A percentile compares a stretch with the other conserved stretches of the same genome.
Evolutionary conservation across 2,113 vertebrate species (phyloP).

Genomic region (Bufo bufo): DNA sequence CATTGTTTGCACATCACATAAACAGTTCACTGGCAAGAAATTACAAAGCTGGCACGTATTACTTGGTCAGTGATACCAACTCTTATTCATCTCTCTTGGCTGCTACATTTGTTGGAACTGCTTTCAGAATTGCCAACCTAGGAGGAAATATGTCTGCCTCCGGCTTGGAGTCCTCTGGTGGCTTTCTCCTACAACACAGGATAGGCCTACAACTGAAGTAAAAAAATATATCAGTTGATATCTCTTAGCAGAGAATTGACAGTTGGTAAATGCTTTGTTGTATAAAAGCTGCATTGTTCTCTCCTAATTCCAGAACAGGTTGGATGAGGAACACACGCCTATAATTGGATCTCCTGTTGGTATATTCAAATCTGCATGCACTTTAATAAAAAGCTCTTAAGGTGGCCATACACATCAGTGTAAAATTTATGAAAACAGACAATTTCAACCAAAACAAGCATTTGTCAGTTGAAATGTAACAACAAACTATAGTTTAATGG

Average conservation of each 20-base stretch:
- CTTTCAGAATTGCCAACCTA: conserved; percentile 5
- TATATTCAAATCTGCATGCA: too few species aligned
- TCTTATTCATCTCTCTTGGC: conserved; percentile 37
- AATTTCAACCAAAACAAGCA: too few species aligned
- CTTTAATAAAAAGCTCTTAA: neutral
- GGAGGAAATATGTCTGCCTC: conserved; percentile 25
- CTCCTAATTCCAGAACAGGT: neutral
- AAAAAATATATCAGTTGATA: conserved; percentile 16
- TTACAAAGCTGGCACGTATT: conserved; percentile 46
- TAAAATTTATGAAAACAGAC: too few species aligned
- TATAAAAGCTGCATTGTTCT: neutral
- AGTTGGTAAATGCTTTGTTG: conserved; percentile 4
- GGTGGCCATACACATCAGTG: neutral
- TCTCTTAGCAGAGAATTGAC: neutral
- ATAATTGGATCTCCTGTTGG: neutral
- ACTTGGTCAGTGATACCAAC: conserved; percentile 55
- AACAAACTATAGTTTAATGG: too few species aligned
- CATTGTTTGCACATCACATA: conserved; percentile 53
- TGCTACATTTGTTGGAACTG: conserved; percentile 29
- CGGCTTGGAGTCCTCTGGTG: neutral
- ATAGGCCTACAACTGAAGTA: neutral
- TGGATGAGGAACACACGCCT: neutral
- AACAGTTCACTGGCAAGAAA: conserved; percentile 54
- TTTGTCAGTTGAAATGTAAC: too few species aligned
- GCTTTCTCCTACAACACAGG: neutral